Conservation (phyloP, 2,797 vertebrate genomes). For the Acropternis orthonyx region DNA sequence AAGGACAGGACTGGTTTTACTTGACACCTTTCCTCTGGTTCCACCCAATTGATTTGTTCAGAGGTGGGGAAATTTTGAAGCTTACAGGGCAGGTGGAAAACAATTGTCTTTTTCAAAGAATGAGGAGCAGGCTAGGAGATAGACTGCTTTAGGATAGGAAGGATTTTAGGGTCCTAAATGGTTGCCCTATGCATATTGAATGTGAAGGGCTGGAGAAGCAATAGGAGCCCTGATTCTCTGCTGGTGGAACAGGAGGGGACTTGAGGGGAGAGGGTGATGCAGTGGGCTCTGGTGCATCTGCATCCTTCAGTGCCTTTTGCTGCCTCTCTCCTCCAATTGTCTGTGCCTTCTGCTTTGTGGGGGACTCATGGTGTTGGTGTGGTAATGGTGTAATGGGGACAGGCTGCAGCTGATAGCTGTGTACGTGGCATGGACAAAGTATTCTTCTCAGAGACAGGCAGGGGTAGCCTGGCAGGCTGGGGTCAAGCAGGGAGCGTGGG, state of each 20-base stretch:
- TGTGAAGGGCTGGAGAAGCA: rapidly evolving
- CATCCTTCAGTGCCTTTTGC: not conserved
- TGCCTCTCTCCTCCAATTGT: not conserved
- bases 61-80: not conserved
- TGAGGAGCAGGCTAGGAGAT: not conserved
- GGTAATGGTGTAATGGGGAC: rapidly evolving
- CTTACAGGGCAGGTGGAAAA: not conserved
- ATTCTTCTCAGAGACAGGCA: too few species aligned
- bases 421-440: rapidly evolving
- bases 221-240: not conserved
- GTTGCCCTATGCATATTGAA: not conserved
- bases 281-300: not conserved
- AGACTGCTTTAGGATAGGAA: not conserved
- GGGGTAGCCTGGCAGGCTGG: not conserved
- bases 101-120: not conserved
- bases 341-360: not conserved
- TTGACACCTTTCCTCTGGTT: not conserved
- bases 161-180: not conserved
- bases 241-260: not conserved
- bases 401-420: not conserved
- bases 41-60: not conserved
- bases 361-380: rapidly evolving
- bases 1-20: not conserved
- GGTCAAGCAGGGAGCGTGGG: not conserved
- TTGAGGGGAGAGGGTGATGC: rapidly evolving